Evolutionary conservation across 2,888 invertebrate genomes (phyloP).

Genomic region (Hoplodrina ambigua): DNA sequence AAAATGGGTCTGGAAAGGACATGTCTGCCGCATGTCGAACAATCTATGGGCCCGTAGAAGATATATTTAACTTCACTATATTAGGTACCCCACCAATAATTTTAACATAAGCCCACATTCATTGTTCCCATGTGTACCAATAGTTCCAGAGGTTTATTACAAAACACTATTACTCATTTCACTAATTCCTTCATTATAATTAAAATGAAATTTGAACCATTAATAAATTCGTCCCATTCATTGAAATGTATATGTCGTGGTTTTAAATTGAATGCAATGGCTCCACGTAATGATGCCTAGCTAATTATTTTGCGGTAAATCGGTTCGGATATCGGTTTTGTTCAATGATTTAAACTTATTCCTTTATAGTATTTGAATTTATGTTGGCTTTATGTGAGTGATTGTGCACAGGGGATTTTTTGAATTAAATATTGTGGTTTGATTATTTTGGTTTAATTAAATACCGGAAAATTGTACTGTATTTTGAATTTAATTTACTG

Average conservation of each 20-base stretch:
- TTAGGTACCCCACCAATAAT: not conserved
- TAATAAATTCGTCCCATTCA: slow-evolving; percentile 45
- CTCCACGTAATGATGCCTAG: slow-evolving; percentile 47
- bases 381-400: not conserved
- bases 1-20: too few relatives aligned
- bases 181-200: slow-evolving; percentile 49
- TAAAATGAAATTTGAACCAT: slow-evolving; percentile 41
- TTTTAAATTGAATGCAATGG: slow-evolving; percentile 56
- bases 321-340: slow-evolving; percentile 45
- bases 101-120: not conserved
- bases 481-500: too few relatives aligned
- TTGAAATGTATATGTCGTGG: slow-evolving; percentile 43
- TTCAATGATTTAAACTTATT: slow-evolving; percentile 35
- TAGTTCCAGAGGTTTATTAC: slow-evolving; percentile 13
- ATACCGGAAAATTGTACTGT: not conserved
- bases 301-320: slow-evolving; percentile 59
- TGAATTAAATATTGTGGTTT: slow-evolving; percentile 13
- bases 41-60: too few relatives aligned
- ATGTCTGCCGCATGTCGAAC: too few relatives aligned
- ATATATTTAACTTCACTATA: too few relatives aligned
- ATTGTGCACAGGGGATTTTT: slow-evolving; percentile 3
- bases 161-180: slow-evolving; percentile 37
- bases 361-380: slow-evolving; percentile 1
- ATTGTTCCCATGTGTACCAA: slow-evolving; percentile 15
- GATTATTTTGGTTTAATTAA: not conserved